Percentiles rank a stretch among this genome's conserved stretches.
Evolutionary conservation across 2,113 vertebrate genomes (phyloP).

Genomic region (Alouatta palliata): DNA sequence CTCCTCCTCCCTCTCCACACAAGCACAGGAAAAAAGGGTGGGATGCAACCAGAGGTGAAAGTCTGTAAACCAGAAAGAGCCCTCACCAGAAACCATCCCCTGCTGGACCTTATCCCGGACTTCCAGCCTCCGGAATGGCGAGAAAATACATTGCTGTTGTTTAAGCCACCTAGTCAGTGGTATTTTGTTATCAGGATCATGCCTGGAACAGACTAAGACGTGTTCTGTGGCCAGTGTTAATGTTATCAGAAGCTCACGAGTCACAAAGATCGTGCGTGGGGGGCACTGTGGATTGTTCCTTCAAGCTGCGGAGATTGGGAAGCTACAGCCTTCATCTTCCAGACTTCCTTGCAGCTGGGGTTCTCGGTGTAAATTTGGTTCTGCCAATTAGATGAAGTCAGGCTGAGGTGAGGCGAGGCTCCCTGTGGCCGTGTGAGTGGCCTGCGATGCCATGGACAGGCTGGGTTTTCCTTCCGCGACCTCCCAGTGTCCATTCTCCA

Average conservation of each 20-base stretch:
- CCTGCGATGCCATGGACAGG: accelerated
- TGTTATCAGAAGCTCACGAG: not conserved
- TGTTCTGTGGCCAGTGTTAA: not conserved
- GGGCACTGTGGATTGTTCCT: not conserved
- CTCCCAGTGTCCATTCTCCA: not conserved
- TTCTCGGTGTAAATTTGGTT: not conserved
- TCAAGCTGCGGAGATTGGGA: not conserved
- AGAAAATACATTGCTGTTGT: not conserved
- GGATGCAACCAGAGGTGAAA: not conserved
- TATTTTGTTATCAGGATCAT: not conserved
- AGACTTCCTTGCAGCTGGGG: slow-evolving; percentile 36
- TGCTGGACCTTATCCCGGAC: not conserved
- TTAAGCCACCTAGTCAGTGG: not conserved
- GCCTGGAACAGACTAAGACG: not conserved
- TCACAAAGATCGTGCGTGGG: not conserved
- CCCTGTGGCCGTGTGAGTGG: not conserved
- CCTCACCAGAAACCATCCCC: not conserved
- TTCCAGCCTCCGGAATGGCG: not conserved
- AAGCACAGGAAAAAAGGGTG: not conserved
- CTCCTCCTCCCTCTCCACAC: accelerated
- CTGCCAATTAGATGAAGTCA: not conserved
- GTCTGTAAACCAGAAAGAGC: not conserved
- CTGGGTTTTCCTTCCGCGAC: not conserved
- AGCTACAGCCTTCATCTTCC: not conserved
- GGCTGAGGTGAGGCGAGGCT: not conserved